These are phyloP conservation scores for Leucoptera coffeella DNA, from an alignment of 2,888 invertebrate genomes.

Conservation along the genomic window DNA sequence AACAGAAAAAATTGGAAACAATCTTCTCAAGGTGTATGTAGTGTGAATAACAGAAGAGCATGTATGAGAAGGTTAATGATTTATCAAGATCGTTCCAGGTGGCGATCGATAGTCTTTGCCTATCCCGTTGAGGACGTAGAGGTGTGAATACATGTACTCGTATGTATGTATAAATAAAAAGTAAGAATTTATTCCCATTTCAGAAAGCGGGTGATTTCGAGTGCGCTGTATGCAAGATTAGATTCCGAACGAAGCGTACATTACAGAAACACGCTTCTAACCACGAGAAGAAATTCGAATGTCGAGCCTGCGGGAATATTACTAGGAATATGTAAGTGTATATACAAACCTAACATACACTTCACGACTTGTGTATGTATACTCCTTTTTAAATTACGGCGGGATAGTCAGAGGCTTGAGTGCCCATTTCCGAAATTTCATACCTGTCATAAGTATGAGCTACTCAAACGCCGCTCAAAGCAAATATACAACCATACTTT, in stretches of 20 bases:
- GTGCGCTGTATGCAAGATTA: constrained; percentile 29
- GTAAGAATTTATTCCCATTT: background rate
- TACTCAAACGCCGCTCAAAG: no score
- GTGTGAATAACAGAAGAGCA: background rate
- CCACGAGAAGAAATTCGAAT: constrained; percentile 37
- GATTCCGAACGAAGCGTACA: constrained; percentile 26
- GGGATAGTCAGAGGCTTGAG: no score
- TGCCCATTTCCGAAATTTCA: no score
- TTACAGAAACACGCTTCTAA: constrained; percentile 28
- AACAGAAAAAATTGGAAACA: no score
- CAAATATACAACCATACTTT: no score
- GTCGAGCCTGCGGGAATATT: constrained; percentile 30
- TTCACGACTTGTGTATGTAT: no score
- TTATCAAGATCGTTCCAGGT: no score
- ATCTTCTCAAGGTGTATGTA: background rate
- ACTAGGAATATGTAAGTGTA: no score
- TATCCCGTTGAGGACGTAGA: background rate
- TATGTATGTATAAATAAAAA: background rate
- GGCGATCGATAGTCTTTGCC: background rate
- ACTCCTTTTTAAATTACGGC: no score
- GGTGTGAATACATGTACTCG: background rate
- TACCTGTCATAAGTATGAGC: no score
- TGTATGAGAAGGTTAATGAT: background rate
- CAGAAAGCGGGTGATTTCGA: constrained; percentile 29
- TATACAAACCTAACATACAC: no score